These are phyloP conservation scores for Bombycilla garrulus DNA, from an alignment of 2,113 vertebrate species.

Conservation along the genomic window DNA sequence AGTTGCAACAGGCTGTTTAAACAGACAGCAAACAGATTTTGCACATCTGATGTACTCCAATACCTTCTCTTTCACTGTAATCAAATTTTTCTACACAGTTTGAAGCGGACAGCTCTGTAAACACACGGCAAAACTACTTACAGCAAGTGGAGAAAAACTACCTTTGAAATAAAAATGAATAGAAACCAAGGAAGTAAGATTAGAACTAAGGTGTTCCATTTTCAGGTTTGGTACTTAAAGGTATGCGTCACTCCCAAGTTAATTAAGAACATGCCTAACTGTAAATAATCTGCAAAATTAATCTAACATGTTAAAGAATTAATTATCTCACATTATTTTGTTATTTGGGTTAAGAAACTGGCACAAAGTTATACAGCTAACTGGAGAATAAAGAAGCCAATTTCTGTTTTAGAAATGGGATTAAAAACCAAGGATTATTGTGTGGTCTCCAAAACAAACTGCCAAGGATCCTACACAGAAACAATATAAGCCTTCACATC, in stretches of 20 bases:
- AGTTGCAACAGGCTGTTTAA: neutral
- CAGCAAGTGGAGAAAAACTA: neutral
- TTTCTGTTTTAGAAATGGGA: constrained; percentile 5
- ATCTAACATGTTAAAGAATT: neutral
- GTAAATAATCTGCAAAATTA: neutral
- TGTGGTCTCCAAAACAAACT: constrained; percentile 36
- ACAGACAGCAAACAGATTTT: neutral
- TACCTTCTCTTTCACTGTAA: neutral
- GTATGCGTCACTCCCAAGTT: neutral
- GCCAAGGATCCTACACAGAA: neutral
- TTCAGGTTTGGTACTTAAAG: neutral
- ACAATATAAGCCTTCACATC: neutral
- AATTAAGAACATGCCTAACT: neutral
- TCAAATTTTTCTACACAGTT: neutral
- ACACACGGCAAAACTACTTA: neutral
- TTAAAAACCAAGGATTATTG: neutral
- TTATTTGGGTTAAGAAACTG: neutral
- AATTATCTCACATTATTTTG: neutral
- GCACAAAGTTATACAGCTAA: neutral
- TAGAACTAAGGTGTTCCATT: neutral
- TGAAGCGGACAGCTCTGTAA: neutral
- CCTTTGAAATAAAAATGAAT: neutral
- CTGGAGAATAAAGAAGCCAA: neutral
- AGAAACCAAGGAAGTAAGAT: neutral
- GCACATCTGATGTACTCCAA: neutral